Conservation (phyloP, 2,797 vertebrate genomes). For the Lacerta viridis region DNA sequence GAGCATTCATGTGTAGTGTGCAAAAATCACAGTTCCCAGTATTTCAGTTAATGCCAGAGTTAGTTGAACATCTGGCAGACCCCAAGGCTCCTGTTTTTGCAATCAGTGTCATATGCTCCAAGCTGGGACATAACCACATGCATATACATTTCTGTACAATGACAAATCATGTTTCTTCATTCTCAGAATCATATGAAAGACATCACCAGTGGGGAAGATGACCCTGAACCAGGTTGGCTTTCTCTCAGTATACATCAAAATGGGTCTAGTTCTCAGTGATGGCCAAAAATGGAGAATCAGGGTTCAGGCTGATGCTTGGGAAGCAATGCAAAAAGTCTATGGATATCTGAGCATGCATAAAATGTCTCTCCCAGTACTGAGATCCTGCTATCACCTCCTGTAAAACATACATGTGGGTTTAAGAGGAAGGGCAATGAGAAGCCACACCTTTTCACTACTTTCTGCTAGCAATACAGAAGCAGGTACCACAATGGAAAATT, state of each 20-base stretch:
- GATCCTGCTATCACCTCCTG: no score
- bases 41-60: slow-evolving; percentile 45
- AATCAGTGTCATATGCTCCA: slow-evolving; percentile 3
- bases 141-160: slow-evolving; percentile 34
- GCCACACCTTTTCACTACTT: no score
- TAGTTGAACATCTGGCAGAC: slow-evolving; percentile 57
- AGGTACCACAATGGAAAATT: no score
- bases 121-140: slow-evolving; percentile 30
- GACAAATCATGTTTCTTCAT: slow-evolving; percentile 43
- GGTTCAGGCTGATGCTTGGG: no score
- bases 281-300: neutral
- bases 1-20: slow-evolving; percentile 67
- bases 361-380: no score
- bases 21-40: slow-evolving; percentile 65
- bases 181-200: neutral
- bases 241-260: neutral
- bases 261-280: neutral
- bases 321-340: no score
- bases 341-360: no score
- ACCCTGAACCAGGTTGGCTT: neutral
- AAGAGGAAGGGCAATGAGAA: no score
- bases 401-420: no score
- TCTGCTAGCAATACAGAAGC: no score
- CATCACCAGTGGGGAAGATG: neutral
- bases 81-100: slow-evolving; percentile 45